Base-by-base conservation (phyloP, 2,888 invertebrate genomes). In the Folsomia manolachei region DNA sequence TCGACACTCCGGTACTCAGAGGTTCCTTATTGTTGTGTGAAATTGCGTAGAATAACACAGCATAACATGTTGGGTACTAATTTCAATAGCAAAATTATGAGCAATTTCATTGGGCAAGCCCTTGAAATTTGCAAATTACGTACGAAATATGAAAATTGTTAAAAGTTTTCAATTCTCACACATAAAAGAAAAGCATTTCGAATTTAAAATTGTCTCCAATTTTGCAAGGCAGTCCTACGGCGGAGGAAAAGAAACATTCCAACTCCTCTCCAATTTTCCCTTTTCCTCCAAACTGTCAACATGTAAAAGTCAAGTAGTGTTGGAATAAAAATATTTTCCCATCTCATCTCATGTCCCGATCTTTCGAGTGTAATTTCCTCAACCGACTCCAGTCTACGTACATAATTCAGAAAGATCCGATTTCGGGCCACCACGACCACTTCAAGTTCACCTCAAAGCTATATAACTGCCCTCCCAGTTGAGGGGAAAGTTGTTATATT, bases 321-420 rank as follows among this genome's bases (percentile, higher is more conserved):
- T 7, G 56, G 56, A 56, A 56, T 56, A 56, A 56, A 56, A 56
- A 56, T 56, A 56, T 56, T 56, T 56, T 56, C 56, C 65, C 65
- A 66, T 66, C 64, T 64, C 64, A 18, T 21, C 27, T 63, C 27
- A n/a, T 66, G 65, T 24, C 65, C 27, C 39, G 65, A 66, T 66
- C 27, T 66, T 66, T 66, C 27, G 52, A 66, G 21, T 66, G 65
- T 66, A 66, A 66, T 66, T 66, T 66, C 65, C 65, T 66, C 65
- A 23, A 63, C n/a, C n/a, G n/a, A n/a, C n/a, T n/a, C n/a, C n/a
- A n/a, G n/a, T n/a, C n/a, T n/a, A 11, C 25, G 19, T 66, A 27
- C 65, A 66, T 66, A 66, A 66, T 66, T 66, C 65, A 66, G 65
- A 19, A 39, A 52, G 52, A 66, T 66, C 65, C 65, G 65, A 66